Percentiles rank a stretch among this genome's conserved stretches.
Evolutionary conservation across 1,140 invertebrate genomes (phyloP).

Genomic region (Nilaparvata lugens): DNA sequence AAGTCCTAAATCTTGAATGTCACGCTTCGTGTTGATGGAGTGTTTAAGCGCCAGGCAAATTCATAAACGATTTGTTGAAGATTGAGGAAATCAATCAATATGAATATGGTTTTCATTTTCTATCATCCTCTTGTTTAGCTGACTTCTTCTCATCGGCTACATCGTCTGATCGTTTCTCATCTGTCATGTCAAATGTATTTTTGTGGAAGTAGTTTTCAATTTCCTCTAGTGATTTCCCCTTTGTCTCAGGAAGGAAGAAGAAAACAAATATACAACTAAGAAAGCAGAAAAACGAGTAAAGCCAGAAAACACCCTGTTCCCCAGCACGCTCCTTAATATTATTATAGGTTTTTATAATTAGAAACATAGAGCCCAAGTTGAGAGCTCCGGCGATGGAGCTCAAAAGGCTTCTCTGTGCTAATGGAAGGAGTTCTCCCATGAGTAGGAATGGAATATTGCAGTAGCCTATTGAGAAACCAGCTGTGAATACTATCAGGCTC

Average conservation of each 20-base stretch:
- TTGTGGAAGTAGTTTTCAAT: slow-evolving; percentile 33
- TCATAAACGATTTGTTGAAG: too few relatives aligned
- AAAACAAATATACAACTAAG: slow-evolving; percentile 35
- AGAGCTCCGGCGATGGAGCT: slow-evolving; percentile 36
- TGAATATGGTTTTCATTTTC: too few relatives aligned
- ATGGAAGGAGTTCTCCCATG: slow-evolving; percentile 43
- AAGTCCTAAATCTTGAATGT: too few relatives aligned
- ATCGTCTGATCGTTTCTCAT: neutral
- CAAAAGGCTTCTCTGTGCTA: slow-evolving; percentile 34
- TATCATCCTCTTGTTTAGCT: too few relatives aligned
- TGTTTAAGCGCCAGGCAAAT: too few relatives aligned
- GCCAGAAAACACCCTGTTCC: slow-evolving; percentile 38
- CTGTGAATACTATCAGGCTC: slow-evolving; percentile 39
- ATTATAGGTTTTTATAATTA: slow-evolving; percentile 40
- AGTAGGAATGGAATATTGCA: slow-evolving; percentile 42
- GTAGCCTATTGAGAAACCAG: slow-evolving; percentile 43
- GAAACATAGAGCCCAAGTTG: slow-evolving; percentile 40
- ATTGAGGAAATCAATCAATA: too few relatives aligned
- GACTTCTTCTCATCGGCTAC: too few relatives aligned
- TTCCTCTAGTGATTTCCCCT: slow-evolving; percentile 44
- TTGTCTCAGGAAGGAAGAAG: slow-evolving; percentile 46
- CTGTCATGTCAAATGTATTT: neutral
- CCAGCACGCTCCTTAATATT: slow-evolving; percentile 32
- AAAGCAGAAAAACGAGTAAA: slow-evolving; percentile 41
- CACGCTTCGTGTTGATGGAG: too few relatives aligned